Conservation (phyloP, 2,888 invertebrate species). For the Smittia sp. region DNA sequence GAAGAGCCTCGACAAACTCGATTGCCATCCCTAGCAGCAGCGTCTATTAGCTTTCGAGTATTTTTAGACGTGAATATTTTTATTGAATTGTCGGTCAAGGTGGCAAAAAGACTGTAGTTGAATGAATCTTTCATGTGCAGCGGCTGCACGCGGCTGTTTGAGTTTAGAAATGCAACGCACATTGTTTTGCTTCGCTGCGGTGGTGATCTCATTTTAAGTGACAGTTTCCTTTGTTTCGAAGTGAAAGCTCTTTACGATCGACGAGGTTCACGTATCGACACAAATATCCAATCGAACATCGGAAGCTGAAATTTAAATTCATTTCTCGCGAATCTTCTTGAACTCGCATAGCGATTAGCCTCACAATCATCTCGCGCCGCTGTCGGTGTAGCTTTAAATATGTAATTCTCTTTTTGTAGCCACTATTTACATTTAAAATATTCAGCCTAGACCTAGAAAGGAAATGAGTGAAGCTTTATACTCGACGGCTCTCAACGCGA, state of each 20-base stretch:
- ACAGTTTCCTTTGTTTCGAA: conserved; percentile 41
- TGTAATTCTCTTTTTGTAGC: background rate
- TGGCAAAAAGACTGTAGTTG: conserved; percentile 34
- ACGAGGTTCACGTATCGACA: background rate
- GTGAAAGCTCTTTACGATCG: conserved; percentile 29
- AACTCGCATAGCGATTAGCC: background rate
- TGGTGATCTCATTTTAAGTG: conserved; percentile 39
- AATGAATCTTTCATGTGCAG: conserved; percentile 38
- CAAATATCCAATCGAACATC: background rate
- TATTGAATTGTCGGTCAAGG: conserved; percentile 41
- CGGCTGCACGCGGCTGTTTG: background rate
- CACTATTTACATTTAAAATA: conserved; percentile 37
- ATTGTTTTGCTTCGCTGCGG: conserved; percentile 15
- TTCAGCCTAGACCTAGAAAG: conserved; percentile 54
- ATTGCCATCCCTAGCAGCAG: background rate
- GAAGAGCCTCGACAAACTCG: no score
- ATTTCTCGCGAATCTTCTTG: background rate
- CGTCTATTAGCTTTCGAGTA: conserved; percentile 19
- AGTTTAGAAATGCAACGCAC: conserved; percentile 39
- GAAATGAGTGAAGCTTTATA: conserved; percentile 46
- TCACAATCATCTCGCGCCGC: background rate
- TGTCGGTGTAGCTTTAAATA: background rate
- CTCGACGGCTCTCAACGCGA: conserved; percentile 26
- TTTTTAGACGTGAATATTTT: conserved; percentile 25
- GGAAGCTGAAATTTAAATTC: conserved; percentile 4